These are phyloP conservation scores for Sphaeramia orbicularis DNA, from an alignment of 2,797 vertebrate genomes.

Conservation along the genomic window DNA sequence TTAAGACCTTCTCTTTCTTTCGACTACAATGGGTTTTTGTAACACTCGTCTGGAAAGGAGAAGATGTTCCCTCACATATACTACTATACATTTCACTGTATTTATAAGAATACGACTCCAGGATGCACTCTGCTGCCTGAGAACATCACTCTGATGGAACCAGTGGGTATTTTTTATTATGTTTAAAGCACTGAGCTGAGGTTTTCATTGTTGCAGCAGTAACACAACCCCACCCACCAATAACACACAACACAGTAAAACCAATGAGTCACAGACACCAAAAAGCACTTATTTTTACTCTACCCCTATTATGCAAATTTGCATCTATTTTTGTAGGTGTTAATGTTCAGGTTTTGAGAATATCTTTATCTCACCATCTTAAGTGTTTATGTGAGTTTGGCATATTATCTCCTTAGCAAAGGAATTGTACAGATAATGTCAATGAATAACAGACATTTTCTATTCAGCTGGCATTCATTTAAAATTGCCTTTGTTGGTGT, in stretches of 20 bases:
- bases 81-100: neutral
- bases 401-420: no score
- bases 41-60: neutral
- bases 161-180: slow-evolving; percentile 4
- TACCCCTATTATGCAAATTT: no score
- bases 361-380: no score
- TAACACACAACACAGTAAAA: slow-evolving; percentile 17
- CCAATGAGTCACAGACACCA: neutral
- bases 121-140: neutral
- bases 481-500: no score
- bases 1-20: neutral
- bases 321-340: no score
- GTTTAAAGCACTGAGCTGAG: slow-evolving; percentile 4
- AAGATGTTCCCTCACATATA: neutral
- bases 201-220: slow-evolving; percentile 9
- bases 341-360: no score
- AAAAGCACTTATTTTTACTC: neutral
- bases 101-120: neutral
- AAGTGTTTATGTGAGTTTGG: no score
- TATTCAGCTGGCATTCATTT: no score
- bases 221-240: slow-evolving; percentile 5
- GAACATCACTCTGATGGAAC: neutral
- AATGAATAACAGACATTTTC: no score
- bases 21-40: slow-evolving; percentile 8
- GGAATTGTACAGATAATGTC: no score